Evolutionary conservation across 2,888 invertebrate species (phyloP).

Genomic region (Xestobium rufovillosum): DNA sequence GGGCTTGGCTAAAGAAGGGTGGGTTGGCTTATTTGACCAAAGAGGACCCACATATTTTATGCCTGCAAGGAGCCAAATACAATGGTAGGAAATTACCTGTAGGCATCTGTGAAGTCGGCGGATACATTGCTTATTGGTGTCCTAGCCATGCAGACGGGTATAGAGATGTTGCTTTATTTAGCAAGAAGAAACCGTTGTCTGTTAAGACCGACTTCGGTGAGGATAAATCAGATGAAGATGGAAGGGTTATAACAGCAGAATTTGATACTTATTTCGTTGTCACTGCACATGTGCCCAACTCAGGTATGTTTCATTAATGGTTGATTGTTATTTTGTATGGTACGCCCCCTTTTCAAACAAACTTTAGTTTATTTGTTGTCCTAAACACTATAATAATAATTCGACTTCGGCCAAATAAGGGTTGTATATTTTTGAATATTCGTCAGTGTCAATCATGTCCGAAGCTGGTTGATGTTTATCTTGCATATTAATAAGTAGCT

Average conservation of each 20-base stretch:
- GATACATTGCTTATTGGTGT: constrained; percentile 77
- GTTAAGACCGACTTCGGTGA: constrained; percentile 76
- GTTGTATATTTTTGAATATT: no score
- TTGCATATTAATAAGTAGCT: no score
- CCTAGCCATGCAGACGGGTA: constrained; percentile 74
- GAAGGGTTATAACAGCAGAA: constrained; percentile 84
- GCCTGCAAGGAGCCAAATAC: constrained; percentile 82
- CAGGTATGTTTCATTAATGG: constrained; percentile 43
- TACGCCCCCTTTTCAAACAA: no score
- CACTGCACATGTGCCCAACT: constrained; percentile 90
- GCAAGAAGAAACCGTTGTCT: constrained; percentile 73
- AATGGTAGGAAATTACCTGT: constrained; percentile 71
- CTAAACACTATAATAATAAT: no score
- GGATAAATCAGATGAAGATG: constrained; percentile 69
- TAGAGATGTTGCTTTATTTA: constrained; percentile 85
- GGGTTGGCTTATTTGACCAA: constrained; percentile 53
- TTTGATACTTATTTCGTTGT: constrained; percentile 86
- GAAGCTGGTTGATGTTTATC: no score
- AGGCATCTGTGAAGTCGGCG: constrained; percentile 60
- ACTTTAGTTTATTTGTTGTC: no score
- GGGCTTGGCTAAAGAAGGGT: constrained; percentile 75
- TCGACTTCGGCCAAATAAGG: no score
- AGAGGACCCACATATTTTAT: constrained; percentile 81
- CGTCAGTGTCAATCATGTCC: no score
- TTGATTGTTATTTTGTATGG: no score